Base-by-base conservation (phyloP, 2,797 vertebrate genomes). In the Otus scops region DNA sequence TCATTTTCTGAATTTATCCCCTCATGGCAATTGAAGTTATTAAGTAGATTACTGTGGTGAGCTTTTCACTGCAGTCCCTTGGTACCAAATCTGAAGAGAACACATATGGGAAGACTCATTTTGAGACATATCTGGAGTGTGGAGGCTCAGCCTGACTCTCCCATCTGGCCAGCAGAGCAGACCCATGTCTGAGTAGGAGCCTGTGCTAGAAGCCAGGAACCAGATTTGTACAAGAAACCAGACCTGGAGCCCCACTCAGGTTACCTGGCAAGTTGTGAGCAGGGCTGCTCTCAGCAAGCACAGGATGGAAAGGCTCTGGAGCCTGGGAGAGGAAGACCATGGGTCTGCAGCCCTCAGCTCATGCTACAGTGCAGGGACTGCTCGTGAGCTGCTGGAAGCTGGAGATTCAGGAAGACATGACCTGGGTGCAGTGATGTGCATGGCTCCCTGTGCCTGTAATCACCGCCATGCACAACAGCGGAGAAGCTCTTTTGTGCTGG, bases 131-230 rank as follows among this genome's bases (percentile, higher is more conserved):
- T 3, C 16, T 34, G 48, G 63, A 21, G 41, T 7, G 6, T 0
- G 1, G 41, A 76, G 47, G 57, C 45, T 80, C 63, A 32, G 41
- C 34, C 13, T 47, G n/a, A 24, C 19, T 19, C 15, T 65, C 17
- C 16, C 1, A 1, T 28, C 28, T 57, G 50, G 28, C 47, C 41
- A 50, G 32, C 7, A 2, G 38, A 68, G 43, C 1, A 0, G 34
- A 56, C 23, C n/a, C 0, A 0, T 38, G 26, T 12, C 67, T 54
- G 34, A 43, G 47, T 53, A 51, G 64, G 10, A 70, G 17, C 43
- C 24, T 34, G 14, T 70, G 64, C 54, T 34, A 23, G n/a, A 45
- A 57, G 23, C 24, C 47, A 21, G 45, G 45, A 51, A 53, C 26
- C 16, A 34, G 26, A 32, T 24, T 53, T 24, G 17, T 36, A 14